Evolutionary conservation across 1,140 invertebrate species (phyloP).

Genomic region (Drosophila burlai): DNA sequence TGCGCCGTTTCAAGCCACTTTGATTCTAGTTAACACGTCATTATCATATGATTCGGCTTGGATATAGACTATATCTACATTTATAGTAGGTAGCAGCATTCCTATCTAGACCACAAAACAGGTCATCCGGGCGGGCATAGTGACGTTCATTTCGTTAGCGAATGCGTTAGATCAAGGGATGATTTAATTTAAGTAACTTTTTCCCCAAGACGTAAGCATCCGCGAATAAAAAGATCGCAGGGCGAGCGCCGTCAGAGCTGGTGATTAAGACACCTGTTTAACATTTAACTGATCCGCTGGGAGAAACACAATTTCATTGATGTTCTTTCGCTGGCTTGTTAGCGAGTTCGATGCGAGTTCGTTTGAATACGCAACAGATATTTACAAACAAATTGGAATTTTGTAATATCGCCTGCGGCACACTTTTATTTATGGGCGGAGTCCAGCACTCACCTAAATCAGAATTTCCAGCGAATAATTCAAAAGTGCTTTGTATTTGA

Average conservation of each 20-base stretch:
- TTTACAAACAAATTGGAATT: slow-evolving; percentile 58
- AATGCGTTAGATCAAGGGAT: slow-evolving; percentile 6
- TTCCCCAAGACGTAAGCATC: slow-evolving; percentile 64
- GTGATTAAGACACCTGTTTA: slow-evolving; percentile 32
- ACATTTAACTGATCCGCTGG: slow-evolving; percentile 39
- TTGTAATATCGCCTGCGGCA: slow-evolving; percentile 54
- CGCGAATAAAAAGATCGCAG: slow-evolving; percentile 12
- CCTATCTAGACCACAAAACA: slow-evolving; percentile 26
- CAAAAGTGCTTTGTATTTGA: slow-evolving; percentile 54
- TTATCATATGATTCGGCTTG: slow-evolving; percentile 4
- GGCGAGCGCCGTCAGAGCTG: not conserved
- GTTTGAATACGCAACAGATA: slow-evolving; percentile 40
- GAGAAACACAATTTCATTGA: slow-evolving; percentile 73
- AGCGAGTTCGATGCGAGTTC: not conserved
- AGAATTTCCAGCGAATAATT: slow-evolving; percentile 57
- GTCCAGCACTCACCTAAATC: slow-evolving; percentile 70
- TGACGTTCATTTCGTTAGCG: slow-evolving; percentile 12
- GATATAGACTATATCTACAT: not conserved
- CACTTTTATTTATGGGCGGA: slow-evolving; percentile 63
- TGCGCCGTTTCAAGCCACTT: slow-evolving; percentile 11
- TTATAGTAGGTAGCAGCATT: not conserved
- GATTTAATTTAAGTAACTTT: slow-evolving; percentile 48
- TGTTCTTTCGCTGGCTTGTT: slow-evolving; percentile 28
- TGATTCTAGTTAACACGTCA: slow-evolving; percentile 35
- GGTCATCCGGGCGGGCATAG: slow-evolving; percentile 21